These are phyloP conservation scores for Montipora foliosa DNA, from an alignment of 64 coral and sea anemone genomes.

Conservation along the genomic window DNA sequence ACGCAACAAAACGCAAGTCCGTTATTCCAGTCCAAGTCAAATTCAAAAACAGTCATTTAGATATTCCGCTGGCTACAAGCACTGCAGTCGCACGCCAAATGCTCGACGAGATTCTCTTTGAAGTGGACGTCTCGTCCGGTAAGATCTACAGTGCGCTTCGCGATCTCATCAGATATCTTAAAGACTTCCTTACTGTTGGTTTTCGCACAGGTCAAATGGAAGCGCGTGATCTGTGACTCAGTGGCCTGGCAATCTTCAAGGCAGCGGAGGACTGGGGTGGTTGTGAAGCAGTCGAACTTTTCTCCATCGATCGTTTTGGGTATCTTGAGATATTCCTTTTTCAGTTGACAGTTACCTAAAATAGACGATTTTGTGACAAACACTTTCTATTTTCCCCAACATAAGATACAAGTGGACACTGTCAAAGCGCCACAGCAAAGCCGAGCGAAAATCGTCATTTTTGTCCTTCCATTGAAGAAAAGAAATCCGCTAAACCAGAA, in stretches of 20 bases:
- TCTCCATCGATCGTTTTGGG: not conserved
- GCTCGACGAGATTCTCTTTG: not conserved
- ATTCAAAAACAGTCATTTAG: not conserved
- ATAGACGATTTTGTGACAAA: not conserved
- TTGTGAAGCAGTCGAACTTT: constrained; percentile 1
- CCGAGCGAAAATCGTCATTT: too few species aligned
- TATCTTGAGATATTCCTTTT: not conserved
- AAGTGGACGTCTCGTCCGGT: constrained; percentile 18
- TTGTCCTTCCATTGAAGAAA: too few species aligned
- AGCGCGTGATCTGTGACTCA: not conserved
- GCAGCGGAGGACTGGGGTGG: constrained; percentile 35
- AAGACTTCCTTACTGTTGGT: not conserved
- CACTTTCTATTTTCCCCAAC: not conserved
- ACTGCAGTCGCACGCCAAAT: constrained; percentile 19
- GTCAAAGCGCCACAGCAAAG: not conserved
- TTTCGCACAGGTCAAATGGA: constrained; percentile 15
- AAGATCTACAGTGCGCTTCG: constrained; percentile 1
- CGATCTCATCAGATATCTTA: not conserved
- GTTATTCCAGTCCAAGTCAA: not conserved
- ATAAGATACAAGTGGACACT: not conserved
- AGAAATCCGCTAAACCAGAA: too few species aligned
- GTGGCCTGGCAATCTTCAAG: constrained; percentile 12
- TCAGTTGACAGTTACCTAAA: constrained; percentile 19
- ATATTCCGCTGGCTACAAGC: not conserved
- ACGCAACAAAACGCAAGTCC: not conserved